phyloP scores from a whole-genome alignment of 2,797 vertebrate genomes.

The Enteromius radiatus region DNA sequence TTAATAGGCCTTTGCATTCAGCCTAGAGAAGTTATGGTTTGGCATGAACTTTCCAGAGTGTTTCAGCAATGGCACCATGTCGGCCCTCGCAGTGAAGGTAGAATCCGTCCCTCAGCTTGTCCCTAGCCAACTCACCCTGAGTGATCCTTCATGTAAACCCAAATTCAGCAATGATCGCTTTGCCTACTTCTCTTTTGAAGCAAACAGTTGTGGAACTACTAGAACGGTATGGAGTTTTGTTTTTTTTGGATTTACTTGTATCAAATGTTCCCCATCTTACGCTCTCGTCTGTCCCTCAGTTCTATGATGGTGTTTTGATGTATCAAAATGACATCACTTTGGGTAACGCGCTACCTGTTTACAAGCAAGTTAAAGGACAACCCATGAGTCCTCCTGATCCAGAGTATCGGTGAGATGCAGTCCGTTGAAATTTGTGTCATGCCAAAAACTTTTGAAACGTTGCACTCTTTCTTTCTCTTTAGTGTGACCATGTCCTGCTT shows the following conservation, averaged over 20 bases:
- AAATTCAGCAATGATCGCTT: conserved; percentile 67
- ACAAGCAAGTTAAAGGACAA: neutral
- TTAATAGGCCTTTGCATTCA: neutral
- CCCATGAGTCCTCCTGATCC: conserved; percentile 47
- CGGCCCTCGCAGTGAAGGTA: conserved; percentile 77
- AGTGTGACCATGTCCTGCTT: conserved; percentile 76
- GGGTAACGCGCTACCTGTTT: neutral
- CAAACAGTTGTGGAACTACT: conserved; percentile 76
- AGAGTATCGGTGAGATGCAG: conserved; percentile 68
- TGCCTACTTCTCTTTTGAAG: conserved; percentile 73
- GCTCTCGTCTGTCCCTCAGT: conserved; percentile 60
- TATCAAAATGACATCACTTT: conserved; percentile 78
- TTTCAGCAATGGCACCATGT: conserved; percentile 80
- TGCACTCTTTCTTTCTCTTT: neutral
- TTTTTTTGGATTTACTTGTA: neutral
- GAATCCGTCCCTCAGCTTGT: conserved; percentile 70
- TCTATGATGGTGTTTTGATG: conserved; percentile 73
- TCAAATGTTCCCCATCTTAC: fast-evolving
- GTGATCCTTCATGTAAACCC: conserved; percentile 78
- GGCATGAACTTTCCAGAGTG: conserved; percentile 73
- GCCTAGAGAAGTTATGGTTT: neutral
- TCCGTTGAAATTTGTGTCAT: neutral
- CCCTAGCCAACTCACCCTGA: conserved; percentile 74
- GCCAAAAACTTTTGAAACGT: neutral
- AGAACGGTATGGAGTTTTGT: conserved; percentile 65